Evolutionary conservation across 1,140 invertebrate genomes (phyloP), one percentile per base, ranked within the genome.

Genomic region (Pectinophora gossypiella): DNA sequence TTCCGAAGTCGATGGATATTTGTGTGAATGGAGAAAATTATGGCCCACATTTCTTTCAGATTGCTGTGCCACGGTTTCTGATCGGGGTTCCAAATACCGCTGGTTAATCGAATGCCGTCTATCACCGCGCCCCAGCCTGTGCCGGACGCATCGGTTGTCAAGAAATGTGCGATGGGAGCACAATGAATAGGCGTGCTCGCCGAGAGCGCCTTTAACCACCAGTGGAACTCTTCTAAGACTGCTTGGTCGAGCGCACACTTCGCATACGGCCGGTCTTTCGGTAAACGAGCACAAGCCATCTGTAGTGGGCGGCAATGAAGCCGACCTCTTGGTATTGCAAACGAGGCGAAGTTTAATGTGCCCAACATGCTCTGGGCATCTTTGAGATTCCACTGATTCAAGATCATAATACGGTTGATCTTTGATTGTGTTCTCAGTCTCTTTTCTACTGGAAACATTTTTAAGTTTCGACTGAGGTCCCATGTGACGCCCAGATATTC

Each of bases 231-330:
- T 2, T 15, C 13, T 2, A 48, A 36, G 7, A 61, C 59, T 20
- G 10, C 13, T 27, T 21, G 15, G 2, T 51, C 44, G 15, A 44
- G 13, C 2, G 15, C 4, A 9, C 13, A 6, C 19, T 44, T 44
- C 5, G 3, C 2, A 18, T 19, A 19, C 6, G 42, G 42, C 6
- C 19, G 15, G 19, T 44, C 19, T 20, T 44, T 19, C 6, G 42
- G 42, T 9, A 44, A 13, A 2, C 6, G 42, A 19, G 6, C 42
- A 20, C 42, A 19, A 13, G 42, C 42, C 42, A 44, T 19, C 19
- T 44, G 42, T 20, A 44, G 19, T 9, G 42, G 42, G 15, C 19
- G 42, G 42, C 42, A 44, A 20, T 19, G 42, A 44, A 44, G 42
- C 15, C 42, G 42, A 18, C 42, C 42, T 44, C 42, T 18, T 5